Conservation (phyloP, 1,140 invertebrate species). For the Lordiphosa stackelbergi region DNA sequence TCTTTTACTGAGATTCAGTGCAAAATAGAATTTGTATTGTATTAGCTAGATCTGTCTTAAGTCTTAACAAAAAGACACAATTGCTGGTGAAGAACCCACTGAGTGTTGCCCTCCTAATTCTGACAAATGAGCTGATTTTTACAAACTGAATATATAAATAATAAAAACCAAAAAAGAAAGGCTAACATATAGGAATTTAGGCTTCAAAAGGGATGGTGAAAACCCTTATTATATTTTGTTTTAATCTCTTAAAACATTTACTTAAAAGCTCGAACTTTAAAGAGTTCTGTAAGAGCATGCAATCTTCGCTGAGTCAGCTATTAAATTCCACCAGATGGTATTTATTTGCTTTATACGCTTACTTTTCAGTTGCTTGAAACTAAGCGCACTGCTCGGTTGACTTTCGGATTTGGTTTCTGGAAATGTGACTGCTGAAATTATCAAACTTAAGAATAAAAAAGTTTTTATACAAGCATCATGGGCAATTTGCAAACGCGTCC, state of each 20-base stretch:
- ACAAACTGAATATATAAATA: neutral
- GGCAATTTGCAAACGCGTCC: slow-evolving; percentile 58
- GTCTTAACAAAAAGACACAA: too few relatives aligned
- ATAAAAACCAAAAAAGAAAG: neutral
- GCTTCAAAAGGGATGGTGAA: too few relatives aligned
- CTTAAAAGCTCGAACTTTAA: neutral
- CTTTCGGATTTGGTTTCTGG: slow-evolving; percentile 33
- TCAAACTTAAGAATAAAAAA: slow-evolving; percentile 9
- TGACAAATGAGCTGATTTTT: too few relatives aligned
- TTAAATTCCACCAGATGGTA: slow-evolving; percentile 4
- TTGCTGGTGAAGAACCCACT: too few relatives aligned
- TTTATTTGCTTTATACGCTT: slow-evolving; percentile 43
- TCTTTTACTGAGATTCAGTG: too few relatives aligned
- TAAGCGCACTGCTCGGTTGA: slow-evolving; percentile 45
- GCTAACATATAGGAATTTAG: too few relatives aligned
- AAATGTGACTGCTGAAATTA: slow-evolving; percentile 38
- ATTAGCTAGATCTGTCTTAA: too few relatives aligned
- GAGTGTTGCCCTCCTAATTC: too few relatives aligned
- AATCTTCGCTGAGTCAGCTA: neutral
- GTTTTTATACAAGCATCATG: slow-evolving; percentile 34
- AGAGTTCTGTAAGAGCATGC: slow-evolving; percentile 8
- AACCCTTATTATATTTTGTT: too few relatives aligned
- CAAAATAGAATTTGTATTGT: too few relatives aligned
- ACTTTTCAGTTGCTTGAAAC: slow-evolving; percentile 44
- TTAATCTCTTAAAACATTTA: too few relatives aligned